Conservation (phyloP, 2,888 invertebrate genomes). For the Keiferia lycopersicella region DNA sequence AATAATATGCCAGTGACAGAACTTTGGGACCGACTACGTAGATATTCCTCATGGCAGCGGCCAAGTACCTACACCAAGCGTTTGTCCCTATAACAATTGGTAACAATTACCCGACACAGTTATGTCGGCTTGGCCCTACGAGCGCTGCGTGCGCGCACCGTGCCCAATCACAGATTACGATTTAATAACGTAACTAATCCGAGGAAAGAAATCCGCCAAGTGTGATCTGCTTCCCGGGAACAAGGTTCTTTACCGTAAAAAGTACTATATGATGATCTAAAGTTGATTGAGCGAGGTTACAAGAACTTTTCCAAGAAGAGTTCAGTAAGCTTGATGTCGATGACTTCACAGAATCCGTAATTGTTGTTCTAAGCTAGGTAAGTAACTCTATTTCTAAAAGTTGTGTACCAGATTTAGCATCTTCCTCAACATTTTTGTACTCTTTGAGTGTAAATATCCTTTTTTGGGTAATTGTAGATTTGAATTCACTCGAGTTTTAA, state of each 20-base stretch:
- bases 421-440: no score
- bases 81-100: conserved; percentile 6
- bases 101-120: neutral
- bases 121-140: neutral
- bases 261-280: neutral
- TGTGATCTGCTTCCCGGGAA: neutral
- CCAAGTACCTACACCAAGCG: neutral
- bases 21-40: no score
- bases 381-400: neutral
- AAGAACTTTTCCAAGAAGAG: conserved; percentile 2
- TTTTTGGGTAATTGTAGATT: no score
- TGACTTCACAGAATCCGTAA: neutral
- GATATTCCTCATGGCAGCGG: no score
- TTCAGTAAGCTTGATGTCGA: neutral
- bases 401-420: no score
- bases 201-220: conserved; percentile 46
- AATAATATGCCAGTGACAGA: no score
- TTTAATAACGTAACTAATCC: conserved; percentile 57
- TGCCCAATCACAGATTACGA: conserved; percentile 56
- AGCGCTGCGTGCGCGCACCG: conserved; percentile 37
- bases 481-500: no score
- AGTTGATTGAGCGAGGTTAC: neutral
- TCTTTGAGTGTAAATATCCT: no score
- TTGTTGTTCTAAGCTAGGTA: neutral
- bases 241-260: neutral